A percentile compares a stretch with the other conserved stretches of the same genome.
These are phyloP conservation scores for Luscinia megarhynchos DNA, from an alignment of 2,797 vertebrate species.

Conservation along the genomic window DNA sequence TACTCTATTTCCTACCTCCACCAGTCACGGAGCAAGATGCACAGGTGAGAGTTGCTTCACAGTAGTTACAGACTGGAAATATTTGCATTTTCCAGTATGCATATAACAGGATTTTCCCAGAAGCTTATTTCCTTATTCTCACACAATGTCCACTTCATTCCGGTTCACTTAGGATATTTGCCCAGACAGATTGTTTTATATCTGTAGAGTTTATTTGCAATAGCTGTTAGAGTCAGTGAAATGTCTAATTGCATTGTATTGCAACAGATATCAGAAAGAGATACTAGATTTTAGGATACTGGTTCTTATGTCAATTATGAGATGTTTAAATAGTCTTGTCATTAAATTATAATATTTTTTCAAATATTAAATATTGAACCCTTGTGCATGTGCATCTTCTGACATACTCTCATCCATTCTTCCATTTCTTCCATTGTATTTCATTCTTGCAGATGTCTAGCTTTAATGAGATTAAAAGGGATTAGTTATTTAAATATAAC, in stretches of 20 bases:
- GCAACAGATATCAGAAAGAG: background rate
- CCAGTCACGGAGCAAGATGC: background rate
- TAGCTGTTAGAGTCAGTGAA: background rate
- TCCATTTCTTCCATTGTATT: constrained; percentile 11
- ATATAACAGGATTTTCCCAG: background rate
- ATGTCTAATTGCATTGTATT: background rate
- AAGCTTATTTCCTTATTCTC: background rate
- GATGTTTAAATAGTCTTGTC: background rate
- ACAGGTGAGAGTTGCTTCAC: background rate
- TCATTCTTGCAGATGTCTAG: constrained; percentile 42
- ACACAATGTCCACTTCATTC: background rate
- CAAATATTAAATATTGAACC: background rate
- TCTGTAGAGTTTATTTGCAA: background rate
- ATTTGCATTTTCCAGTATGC: background rate
- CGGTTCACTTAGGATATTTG: background rate
- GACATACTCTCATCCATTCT: background rate
- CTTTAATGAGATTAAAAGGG: constrained; percentile 23
- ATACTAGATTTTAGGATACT: background rate
- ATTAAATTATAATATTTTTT: background rate
- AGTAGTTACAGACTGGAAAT: background rate
- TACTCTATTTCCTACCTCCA: background rate
- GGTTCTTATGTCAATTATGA: background rate
- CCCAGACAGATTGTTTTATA: background rate
- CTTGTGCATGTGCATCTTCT: background rate
- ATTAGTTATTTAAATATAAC: constrained; percentile 34